Base-by-base conservation (phyloP, 2,888 invertebrate genomes). In the Acanthosepion lycidas region DNA sequence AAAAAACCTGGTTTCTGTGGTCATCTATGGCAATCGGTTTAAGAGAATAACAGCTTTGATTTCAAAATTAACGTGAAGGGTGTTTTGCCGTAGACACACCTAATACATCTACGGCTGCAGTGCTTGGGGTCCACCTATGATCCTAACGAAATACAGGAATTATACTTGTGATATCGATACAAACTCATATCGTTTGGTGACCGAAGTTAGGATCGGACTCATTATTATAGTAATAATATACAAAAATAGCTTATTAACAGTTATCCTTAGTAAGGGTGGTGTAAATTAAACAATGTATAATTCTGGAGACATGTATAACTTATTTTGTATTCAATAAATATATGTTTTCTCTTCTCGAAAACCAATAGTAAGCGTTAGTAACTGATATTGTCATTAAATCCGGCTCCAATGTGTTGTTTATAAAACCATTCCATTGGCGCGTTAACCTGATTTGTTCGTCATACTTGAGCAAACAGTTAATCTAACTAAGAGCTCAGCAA, bases 301-400 rank as follows among this genome's bases (percentile, higher is more conserved):
- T n/a, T 18, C 78, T 9, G 59, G 12, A 78, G n/a, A 78, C 9
- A n/a, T 78, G 15, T 2, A 12, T 78, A n/a, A 33, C 15, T 5
- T n/a, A 12, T n/a, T 78, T 78, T 78, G 28, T n/a, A 9, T 33
- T n/a, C n/a, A 8, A 6, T n/a, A 1, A 33, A 78, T 15, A 78
- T 78, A n/a, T 33, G 33, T 78, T 33, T n/a, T n/a, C 78, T 78
- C n/a, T 18, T 78, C 12, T 78, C 33, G 15, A 78, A 78, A 33
- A n/a, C 15, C 23, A 78, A 78, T 78, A 12, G n/a, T 33, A 33
- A 78, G 12, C 20, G 33, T 78, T 33, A 15, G 78, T 33, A 78
- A 78, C 78, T 78, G 78, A 78, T 78, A 78, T 78, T n/a, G n/a
- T n/a, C 78, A 78, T 78, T 78, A 78, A 33, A 78, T 78, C n/a